Conservation (phyloP, 2,888 invertebrate genomes). For the Pocota personata region DNA sequence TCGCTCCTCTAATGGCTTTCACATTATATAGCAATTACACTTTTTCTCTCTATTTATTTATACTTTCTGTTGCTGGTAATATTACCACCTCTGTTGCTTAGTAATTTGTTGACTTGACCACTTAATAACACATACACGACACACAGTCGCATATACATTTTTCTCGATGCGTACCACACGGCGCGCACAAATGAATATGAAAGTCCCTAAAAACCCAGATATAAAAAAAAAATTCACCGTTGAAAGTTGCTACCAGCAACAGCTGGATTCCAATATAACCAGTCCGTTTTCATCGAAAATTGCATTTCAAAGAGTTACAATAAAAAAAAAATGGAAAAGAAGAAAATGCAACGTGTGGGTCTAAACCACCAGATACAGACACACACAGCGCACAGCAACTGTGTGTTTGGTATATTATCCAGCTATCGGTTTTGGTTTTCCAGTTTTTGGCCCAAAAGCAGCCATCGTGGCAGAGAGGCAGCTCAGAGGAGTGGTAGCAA, state of each 20-base stretch:
- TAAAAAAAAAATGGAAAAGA: constrained; percentile 54
- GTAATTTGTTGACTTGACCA: constrained; percentile 30
- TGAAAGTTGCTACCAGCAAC: constrained; percentile 54
- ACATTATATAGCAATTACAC: constrained; percentile 55
- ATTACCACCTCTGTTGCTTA: neutral
- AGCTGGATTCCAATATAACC: constrained; percentile 64
- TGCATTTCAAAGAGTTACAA: constrained; percentile 48
- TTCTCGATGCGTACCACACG: constrained; percentile 17
- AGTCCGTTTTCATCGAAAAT: constrained; percentile 59
- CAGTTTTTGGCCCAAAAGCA: constrained; percentile 59
- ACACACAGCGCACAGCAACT: neutral
- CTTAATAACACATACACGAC: constrained; percentile 32
- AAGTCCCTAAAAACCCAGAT: constrained; percentile 62
- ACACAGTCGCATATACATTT: constrained; percentile 8
- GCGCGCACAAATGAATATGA: constrained; percentile 48
- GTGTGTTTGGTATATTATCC: constrained; percentile 63
- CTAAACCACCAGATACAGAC: constrained; percentile 8
- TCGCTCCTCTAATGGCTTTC: constrained; percentile 32
- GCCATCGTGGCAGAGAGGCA: constrained; percentile 30
- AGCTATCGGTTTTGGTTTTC: constrained; percentile 50
- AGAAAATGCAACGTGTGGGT: constrained; percentile 25
- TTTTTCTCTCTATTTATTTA: constrained; percentile 33
- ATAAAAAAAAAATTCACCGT: constrained; percentile 10
- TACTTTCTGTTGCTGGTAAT: constrained; percentile 9
- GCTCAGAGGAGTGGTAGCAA: constrained; percentile 43